These are phyloP conservation scores for Sinella curviseta DNA, from an alignment of 1,140 invertebrate species.

Conservation along the genomic window DNA sequence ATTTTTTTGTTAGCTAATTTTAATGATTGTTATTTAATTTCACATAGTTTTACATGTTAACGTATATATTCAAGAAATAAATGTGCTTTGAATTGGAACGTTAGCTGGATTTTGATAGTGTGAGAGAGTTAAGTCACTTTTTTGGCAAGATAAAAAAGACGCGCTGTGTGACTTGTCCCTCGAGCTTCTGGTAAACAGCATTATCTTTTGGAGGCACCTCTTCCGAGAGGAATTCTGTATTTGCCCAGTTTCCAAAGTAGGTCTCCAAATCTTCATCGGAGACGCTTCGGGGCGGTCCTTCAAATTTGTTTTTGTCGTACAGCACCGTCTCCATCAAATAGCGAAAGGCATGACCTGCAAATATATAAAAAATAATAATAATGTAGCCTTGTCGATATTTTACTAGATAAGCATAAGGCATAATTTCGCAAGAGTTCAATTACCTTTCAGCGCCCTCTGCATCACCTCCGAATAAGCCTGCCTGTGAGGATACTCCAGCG, in stretches of 20 bases:
- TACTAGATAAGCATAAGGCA: background rate
- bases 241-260: conserved; percentile 35
- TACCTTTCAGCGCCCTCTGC: conserved; percentile 22
- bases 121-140: too few relatives aligned
- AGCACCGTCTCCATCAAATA: conserved; percentile 43
- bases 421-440: background rate
- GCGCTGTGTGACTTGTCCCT: background rate
- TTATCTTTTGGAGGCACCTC: background rate
- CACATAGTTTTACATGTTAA: too few relatives aligned
- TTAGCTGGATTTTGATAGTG: too few relatives aligned
- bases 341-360: conserved; percentile 28
- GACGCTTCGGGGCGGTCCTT: conserved; percentile 40
- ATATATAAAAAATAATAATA: background rate
- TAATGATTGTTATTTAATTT: too few relatives aligned
- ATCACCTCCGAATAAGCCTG: conserved; percentile 23
- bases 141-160: background rate
- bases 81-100: background rate
- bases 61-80: too few relatives aligned
- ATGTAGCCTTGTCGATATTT: background rate
- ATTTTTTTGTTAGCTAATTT: too few relatives aligned
- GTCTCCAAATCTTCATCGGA: conserved; percentile 36
- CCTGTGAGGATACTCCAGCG: conserved; percentile 29
- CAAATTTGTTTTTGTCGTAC: conserved; percentile 38
- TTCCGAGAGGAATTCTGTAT: conserved; percentile 15
- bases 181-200: background rate